Evolutionary conservation across 2,888 invertebrate species (phyloP).

Genomic region (Orthosia gracilis): DNA sequence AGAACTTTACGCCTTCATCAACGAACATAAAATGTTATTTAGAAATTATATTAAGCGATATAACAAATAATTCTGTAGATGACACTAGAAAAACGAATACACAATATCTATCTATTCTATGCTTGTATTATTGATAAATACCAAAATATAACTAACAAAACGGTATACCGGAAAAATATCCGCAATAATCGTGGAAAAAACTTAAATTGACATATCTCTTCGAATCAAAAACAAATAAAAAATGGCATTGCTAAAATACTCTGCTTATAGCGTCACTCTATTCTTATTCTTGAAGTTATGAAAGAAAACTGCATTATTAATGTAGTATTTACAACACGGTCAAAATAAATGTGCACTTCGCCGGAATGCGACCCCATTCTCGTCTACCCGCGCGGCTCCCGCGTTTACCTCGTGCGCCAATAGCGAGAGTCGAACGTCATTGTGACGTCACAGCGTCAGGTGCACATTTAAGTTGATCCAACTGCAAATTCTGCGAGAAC

Average conservation of each 20-base stretch:
- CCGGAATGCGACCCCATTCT: too few relatives aligned
- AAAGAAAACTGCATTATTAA: constrained; percentile 32
- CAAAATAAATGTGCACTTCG: too few relatives aligned
- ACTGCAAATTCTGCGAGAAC: constrained; percentile 17
- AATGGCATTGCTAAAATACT: constrained; percentile 36
- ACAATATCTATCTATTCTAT: constrained; percentile 38
- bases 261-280: constrained; percentile 48
- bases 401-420: too few relatives aligned
- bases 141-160: constrained; percentile 37
- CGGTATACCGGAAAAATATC: constrained; percentile 33
- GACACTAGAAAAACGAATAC: constrained; percentile 45
- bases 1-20: constrained; percentile 47
- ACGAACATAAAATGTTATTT: constrained; percentile 38
- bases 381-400: too few relatives aligned
- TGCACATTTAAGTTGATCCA: not conserved
- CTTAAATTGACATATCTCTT: constrained; percentile 36
- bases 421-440: too few relatives aligned
- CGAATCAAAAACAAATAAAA: constrained; percentile 51
- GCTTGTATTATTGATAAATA: constrained; percentile 42
- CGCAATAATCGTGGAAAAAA: constrained; percentile 49
- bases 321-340: not conserved
- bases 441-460: too few relatives aligned
- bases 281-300: constrained; percentile 17
- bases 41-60: constrained; percentile 36
- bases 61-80: constrained; percentile 25